Conservation (phyloP, 2,113 vertebrate species). For the Syngnathus scovelli region DNA sequence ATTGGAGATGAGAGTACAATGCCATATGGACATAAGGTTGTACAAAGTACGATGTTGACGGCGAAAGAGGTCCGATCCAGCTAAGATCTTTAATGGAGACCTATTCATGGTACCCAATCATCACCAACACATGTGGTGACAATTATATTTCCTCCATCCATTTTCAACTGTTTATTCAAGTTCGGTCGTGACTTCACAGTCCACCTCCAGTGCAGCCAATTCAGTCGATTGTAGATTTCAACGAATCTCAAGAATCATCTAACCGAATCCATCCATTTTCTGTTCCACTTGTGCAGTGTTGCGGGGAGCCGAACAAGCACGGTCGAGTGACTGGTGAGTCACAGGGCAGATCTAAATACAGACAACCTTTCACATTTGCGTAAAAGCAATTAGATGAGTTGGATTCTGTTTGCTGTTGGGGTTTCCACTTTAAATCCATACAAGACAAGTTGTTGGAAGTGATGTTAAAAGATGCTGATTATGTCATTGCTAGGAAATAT, state of each 20-base stretch:
- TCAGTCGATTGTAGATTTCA: not conserved
- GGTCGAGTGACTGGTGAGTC: not conserved
- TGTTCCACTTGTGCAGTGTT: not conserved
- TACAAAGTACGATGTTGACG: not conserved
- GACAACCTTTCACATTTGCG: not conserved
- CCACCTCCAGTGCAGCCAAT: not conserved
- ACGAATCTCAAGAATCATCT: not conserved
- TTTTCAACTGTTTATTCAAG: not conserved
- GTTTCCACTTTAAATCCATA: not conserved
- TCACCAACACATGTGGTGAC: not conserved
- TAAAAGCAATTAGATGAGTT: not conserved
- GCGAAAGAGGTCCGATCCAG: not conserved
- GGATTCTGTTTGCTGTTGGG: not conserved
- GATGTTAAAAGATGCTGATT: slow-evolving; percentile 1
- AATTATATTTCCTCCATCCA: not conserved
- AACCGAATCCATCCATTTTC: not conserved
- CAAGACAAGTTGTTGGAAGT: not conserved
- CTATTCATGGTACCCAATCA: not conserved
- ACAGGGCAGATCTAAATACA: not conserved
- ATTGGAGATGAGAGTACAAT: not conserved
- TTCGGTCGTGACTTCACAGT: not conserved
- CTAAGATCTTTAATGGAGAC: not conserved
- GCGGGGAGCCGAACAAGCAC: not conserved
- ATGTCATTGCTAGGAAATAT: slow-evolving; percentile 1
- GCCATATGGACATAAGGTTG: not conserved